Percentiles rank a stretch among this genome's conserved stretches.
Evolutionary conservation across 1,140 invertebrate species (phyloP).

Genomic region (Drosophila ananassae): DNA sequence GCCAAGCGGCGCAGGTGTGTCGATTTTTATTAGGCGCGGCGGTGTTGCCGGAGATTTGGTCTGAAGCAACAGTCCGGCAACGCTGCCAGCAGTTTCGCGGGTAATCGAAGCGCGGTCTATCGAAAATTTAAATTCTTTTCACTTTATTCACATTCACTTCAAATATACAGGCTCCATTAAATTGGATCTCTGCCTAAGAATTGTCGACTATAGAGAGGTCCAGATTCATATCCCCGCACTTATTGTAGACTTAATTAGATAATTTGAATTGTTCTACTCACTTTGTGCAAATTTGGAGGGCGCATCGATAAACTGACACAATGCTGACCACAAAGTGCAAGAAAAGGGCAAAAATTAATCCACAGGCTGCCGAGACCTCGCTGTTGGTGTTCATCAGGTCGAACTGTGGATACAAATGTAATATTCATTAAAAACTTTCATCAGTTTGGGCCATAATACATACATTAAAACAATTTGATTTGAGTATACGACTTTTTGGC

Average conservation of each 20-base stretch:
- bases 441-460: too few relatives aligned
- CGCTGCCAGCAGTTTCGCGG: too few relatives aligned
- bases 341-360: constrained; percentile 76
- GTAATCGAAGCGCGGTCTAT: too few relatives aligned
- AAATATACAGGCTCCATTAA: background rate
- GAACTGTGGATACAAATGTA: constrained; percentile 41
- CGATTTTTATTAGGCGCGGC: too few relatives aligned
- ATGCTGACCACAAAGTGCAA: constrained; percentile 82
- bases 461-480: too few relatives aligned
- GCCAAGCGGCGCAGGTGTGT: background rate
- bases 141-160: too few relatives aligned
- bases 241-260: background rate
- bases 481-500: too few relatives aligned
- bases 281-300: constrained; percentile 78
- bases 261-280: constrained; percentile 51
- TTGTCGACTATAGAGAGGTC: too few relatives aligned
- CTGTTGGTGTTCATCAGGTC: constrained; percentile 68
- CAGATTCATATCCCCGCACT: too few relatives aligned
- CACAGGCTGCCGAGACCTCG: constrained; percentile 77
- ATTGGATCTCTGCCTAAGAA: too few relatives aligned
- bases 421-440: background rate
- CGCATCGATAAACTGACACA: constrained; percentile 79
- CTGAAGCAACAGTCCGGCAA: background rate
- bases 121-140: too few relatives aligned
- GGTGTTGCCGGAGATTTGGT: too few relatives aligned